Evolutionary conservation across 2,888 invertebrate genomes (phyloP).

Genomic region (Chrysolina americana): DNA sequence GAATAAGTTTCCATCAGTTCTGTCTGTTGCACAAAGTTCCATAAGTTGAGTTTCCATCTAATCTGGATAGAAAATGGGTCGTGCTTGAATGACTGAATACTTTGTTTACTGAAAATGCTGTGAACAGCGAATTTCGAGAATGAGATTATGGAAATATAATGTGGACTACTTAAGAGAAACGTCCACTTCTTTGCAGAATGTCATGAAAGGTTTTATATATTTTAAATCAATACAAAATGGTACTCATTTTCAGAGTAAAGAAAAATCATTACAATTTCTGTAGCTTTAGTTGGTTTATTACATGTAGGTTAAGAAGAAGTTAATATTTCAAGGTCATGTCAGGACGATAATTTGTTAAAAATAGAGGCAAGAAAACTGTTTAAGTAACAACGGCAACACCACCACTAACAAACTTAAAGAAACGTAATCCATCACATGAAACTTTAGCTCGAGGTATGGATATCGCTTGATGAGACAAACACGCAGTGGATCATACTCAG

Average conservation of each 20-base stretch:
- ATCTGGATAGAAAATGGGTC: background rate
- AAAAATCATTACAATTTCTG: background rate
- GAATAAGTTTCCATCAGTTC: background rate
- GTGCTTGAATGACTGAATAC: background rate
- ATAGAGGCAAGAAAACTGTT: too few species aligned
- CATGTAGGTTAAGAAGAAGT: too few species aligned
- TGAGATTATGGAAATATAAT: background rate
- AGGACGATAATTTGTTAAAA: too few species aligned
- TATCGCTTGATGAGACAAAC: too few species aligned
- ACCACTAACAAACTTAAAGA: too few species aligned
- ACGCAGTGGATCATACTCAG: too few species aligned
- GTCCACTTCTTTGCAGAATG: background rate
- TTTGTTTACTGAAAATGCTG: slow-evolving; percentile 2
- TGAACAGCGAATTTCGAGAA: background rate
- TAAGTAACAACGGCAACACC: too few species aligned
- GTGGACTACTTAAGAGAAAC: background rate
- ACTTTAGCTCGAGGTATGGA: too few species aligned
- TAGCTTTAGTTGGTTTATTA: too few species aligned
- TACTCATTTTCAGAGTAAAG: background rate
- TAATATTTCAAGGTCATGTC: too few species aligned
- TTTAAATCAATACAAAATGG: background rate
- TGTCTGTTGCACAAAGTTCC: background rate
- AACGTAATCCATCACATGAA: too few species aligned
- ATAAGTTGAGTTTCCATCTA: background rate
- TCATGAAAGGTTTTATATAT: background rate